Conservation (phyloP, 2,888 invertebrate genomes). For the Stegana nigrithorax region DNA sequence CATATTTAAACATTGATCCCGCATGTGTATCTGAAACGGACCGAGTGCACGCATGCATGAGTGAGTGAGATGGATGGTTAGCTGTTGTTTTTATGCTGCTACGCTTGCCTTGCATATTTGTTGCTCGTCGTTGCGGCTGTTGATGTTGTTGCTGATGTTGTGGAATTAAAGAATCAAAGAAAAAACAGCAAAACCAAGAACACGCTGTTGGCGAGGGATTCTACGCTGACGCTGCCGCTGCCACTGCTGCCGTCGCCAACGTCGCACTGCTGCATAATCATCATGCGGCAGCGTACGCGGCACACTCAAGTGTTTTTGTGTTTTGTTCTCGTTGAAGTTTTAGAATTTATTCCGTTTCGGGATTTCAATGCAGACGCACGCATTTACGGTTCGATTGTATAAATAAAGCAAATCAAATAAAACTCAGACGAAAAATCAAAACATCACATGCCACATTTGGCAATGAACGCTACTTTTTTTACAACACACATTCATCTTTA, state of each 20-base stretch:
- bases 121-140: slow-evolving; percentile 6
- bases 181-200: slow-evolving; percentile 46
- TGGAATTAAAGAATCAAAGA: slow-evolving; percentile 33
- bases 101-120: slow-evolving; percentile 12
- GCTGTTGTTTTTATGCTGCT: slow-evolving; percentile 20
- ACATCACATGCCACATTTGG: not conserved
- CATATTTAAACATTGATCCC: slow-evolving; percentile 57
- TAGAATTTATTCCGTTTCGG: slow-evolving; percentile 67
- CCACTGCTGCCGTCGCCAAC: not conserved
- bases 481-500: no score
- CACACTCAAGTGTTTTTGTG: slow-evolving; percentile 23
- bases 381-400: slow-evolving; percentile 50
- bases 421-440: slow-evolving; percentile 21
- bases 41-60: slow-evolving; percentile 32
- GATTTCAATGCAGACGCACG: slow-evolving; percentile 67
- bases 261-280: not conserved
- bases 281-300: slow-evolving; percentile 18
- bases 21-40: slow-evolving; percentile 36
- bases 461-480: slow-evolving; percentile 4
- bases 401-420: slow-evolving; percentile 20
- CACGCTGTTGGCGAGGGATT: slow-evolving; percentile 45
- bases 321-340: slow-evolving; percentile 62
- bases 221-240: slow-evolving; percentile 19
- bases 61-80: slow-evolving; percentile 23
- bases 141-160: slow-evolving; percentile 24